phyloP scores from a whole-genome alignment of 1,140 invertebrate genomes.

The Uloborus diversus region DNA sequence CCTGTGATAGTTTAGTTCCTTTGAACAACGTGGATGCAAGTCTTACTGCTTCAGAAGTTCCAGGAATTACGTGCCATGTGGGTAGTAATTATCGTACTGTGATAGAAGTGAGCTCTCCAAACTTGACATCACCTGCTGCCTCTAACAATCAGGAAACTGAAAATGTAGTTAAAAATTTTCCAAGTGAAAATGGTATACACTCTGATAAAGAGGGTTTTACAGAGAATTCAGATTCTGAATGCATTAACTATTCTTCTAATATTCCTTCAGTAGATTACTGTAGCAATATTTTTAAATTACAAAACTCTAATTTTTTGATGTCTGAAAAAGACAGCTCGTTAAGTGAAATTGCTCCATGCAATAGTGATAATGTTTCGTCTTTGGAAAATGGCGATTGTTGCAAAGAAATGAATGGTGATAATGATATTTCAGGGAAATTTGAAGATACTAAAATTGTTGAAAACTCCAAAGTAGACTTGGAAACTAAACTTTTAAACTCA shows the following conservation, averaged over 20 bases:
- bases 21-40: not conserved
- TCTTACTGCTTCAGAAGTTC: constrained; percentile 24
- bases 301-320: no score
- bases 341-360: no score
- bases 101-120: constrained; percentile 37
- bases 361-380: no score
- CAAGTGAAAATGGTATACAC: not conserved
- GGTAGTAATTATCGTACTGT: constrained; percentile 45
- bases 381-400: not conserved
- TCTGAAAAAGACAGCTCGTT: no score
- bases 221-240: not conserved
- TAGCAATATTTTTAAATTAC: no score
- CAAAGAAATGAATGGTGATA: constrained; percentile 10
- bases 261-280: not conserved
- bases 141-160: not conserved
- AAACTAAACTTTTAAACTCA: not conserved
- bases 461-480: constrained; percentile 1
- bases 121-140: not conserved
- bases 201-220: no score
- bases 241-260: no score
- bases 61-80: constrained; percentile 35
- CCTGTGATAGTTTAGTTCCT: constrained; percentile 56
- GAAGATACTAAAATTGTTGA: not conserved
- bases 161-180: not conserved
- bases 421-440: not conserved